phyloP scores from a whole-genome alignment of 2,797 vertebrate species.

The Enteromius thamalakanensis region DNA sequence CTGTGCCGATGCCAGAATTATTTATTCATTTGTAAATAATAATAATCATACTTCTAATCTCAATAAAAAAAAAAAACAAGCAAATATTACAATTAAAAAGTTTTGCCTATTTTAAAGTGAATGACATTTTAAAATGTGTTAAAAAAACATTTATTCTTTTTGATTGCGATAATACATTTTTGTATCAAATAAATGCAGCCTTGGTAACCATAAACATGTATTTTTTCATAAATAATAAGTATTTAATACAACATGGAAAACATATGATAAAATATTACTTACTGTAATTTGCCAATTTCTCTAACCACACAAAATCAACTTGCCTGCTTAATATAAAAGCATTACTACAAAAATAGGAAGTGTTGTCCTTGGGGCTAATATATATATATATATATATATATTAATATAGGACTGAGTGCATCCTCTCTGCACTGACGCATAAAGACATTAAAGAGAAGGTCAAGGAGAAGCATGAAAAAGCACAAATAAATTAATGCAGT shows the following conservation, averaged over 20 bases:
- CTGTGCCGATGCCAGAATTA: neutral
- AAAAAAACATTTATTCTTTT: neutral
- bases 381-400: too few species aligned
- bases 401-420: neutral
- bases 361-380: neutral
- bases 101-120: too few species aligned
- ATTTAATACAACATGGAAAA: neutral
- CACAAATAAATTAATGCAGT: slow-evolving; percentile 59
- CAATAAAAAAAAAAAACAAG: neutral
- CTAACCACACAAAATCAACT: neutral
- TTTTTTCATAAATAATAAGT: neutral
- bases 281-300: neutral
- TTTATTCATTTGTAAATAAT: neutral
- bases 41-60: neutral
- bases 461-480: slow-evolving; percentile 52
- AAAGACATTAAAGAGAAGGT: slow-evolving; percentile 65
- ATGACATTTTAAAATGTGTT: neutral
- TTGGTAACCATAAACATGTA: neutral
- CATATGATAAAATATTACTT: neutral
- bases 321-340: neutral
- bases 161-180: neutral
- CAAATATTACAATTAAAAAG: neutral
- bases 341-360: neutral
- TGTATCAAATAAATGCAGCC: neutral
- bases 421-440: slow-evolving; percentile 55